Conservation (phyloP, 1,140 invertebrate species). For the Cydia amplana region DNA sequence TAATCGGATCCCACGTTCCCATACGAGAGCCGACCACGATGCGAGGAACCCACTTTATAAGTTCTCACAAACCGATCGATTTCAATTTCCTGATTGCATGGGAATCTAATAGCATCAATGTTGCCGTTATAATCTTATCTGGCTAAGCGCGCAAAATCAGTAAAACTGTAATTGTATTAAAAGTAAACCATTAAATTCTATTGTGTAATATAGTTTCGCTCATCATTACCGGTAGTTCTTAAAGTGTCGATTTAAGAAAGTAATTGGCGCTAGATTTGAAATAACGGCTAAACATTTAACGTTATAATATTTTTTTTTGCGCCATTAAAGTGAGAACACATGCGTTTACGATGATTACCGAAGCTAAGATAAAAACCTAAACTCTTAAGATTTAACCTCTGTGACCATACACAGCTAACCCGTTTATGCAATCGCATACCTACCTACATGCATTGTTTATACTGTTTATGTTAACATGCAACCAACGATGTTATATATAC, state of each 20-base stretch:
- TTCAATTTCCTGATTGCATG: constrained; percentile 8
- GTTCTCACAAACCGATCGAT: constrained; percentile 23
- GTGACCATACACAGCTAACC: neutral
- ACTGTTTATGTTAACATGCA: neutral
- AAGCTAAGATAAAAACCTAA: neutral
- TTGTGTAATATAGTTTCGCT: no score
- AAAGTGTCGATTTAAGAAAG: no score
- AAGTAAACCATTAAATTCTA: neutral
- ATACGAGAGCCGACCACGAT: constrained; percentile 5
- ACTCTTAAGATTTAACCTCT: neutral
- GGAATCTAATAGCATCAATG: neutral
- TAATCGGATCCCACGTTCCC: constrained; percentile 7
- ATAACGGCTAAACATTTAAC: no score
- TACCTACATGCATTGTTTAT: constrained; percentile 11
- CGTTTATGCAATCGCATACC: neutral
- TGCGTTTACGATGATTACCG: neutral
- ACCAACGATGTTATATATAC: neutral
- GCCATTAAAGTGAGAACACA: neutral
- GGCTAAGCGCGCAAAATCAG: neutral
- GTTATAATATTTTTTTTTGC: neutral
- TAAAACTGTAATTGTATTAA: neutral
- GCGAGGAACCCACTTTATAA: constrained; percentile 15
- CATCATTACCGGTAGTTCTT: no score
- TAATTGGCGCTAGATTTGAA: no score
- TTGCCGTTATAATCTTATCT: neutral